These are phyloP conservation scores for Emberiza fucata DNA, from an alignment of 2,113 vertebrate genomes.

Conservation along the genomic window DNA sequence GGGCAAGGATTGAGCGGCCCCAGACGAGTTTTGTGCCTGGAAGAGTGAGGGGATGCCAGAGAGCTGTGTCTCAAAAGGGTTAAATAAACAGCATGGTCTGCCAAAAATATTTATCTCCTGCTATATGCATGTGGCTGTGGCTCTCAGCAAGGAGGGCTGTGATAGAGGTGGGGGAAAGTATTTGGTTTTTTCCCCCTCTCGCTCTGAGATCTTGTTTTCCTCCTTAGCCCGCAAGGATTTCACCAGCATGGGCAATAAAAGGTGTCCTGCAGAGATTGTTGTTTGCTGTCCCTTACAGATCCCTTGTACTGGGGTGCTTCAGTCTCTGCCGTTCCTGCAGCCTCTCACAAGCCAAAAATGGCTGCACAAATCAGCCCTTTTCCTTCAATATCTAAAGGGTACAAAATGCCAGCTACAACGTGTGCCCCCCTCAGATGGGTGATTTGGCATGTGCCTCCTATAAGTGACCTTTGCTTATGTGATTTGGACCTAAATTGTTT, in stretches of 20 bases:
- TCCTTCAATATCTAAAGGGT: neutral
- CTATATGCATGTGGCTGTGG: neutral
- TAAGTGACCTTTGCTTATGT: neutral
- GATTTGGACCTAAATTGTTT: neutral
- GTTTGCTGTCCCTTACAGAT: neutral
- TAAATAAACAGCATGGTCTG: slow-evolving; percentile 22
- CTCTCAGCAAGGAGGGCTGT: neutral
- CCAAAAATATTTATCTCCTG: slow-evolving; percentile 32
- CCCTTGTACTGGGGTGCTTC: neutral
- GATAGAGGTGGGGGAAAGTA: neutral
- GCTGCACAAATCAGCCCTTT: neutral
- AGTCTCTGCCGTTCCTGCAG: neutral
- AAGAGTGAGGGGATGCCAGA: neutral
- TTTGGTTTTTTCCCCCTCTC: neutral
- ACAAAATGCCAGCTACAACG: neutral
- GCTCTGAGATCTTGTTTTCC: neutral
- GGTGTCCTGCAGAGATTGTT: neutral
- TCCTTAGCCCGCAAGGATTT: neutral
- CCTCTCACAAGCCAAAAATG: accelerated
- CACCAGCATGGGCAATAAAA: neutral
- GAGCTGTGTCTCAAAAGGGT: neutral
- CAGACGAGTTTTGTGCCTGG: neutral
- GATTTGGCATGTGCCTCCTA: neutral
- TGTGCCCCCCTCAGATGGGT: neutral
- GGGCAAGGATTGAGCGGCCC: neutral